phyloP scores from a whole-genome alignment of 1,140 invertebrate genomes.

The Eueides isabella region DNA sequence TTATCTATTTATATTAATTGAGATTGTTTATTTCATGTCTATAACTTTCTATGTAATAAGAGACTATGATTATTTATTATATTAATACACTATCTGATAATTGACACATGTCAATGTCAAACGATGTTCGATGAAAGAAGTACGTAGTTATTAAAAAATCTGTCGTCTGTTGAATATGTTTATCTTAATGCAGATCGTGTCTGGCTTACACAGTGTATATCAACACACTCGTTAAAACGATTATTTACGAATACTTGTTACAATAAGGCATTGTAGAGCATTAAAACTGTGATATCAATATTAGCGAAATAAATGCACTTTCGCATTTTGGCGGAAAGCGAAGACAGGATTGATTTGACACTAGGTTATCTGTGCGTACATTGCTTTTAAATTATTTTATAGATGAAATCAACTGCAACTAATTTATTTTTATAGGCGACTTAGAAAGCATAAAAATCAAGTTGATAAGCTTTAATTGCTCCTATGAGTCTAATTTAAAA shows the following conservation, averaged over 20 bases:
- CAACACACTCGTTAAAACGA: constrained; percentile 13
- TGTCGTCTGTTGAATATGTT: constrained; percentile 11
- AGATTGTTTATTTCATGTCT: not conserved
- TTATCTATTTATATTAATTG: not conserved
- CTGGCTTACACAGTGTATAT: not conserved
- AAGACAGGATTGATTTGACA: too few relatives aligned
- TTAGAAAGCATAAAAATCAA: not conserved
- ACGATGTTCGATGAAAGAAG: too few relatives aligned
- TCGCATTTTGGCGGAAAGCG: too few relatives aligned
- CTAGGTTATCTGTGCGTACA: not conserved
- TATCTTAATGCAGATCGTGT: constrained; percentile 12
- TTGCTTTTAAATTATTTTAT: not conserved
- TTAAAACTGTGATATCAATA: not conserved
- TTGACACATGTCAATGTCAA: too few relatives aligned
- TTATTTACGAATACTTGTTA: not conserved
- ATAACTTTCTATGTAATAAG: not conserved
- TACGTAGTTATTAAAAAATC: not conserved
- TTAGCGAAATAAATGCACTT: too few relatives aligned
- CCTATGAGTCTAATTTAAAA: constrained; percentile 15
- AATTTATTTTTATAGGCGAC: not conserved
- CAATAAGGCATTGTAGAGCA: not conserved
- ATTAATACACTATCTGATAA: too few relatives aligned
- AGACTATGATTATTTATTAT: too few relatives aligned
- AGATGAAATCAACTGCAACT: not conserved
- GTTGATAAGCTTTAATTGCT: not conserved